phyloP scores from a whole-genome alignment of 2,888 invertebrate genomes.

The Tenthredo livida region DNA sequence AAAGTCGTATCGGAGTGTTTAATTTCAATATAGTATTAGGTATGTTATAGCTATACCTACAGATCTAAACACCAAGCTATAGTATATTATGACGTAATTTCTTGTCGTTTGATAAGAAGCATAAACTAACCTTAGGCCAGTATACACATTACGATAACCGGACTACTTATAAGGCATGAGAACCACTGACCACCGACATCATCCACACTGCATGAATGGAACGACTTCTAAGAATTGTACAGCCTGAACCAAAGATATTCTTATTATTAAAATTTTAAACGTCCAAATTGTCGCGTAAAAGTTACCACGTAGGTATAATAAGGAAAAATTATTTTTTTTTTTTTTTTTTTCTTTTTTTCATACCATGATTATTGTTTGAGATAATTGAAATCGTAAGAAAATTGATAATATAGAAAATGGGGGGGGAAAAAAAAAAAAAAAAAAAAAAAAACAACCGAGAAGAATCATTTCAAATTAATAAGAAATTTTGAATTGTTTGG shows the following conservation, averaged over 20 bases:
- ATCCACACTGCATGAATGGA: conserved; percentile 67
- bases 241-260: conserved; percentile 60
- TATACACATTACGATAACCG: neutral
- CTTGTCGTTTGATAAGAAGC: conserved; percentile 19
- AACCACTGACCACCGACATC: conserved; percentile 66
- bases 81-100: neutral
- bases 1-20: neutral
- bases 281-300: neutral
- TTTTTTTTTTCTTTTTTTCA: neutral
- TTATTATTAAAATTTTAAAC: conserved; percentile 28
- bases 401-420: neutral
- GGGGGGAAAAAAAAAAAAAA: neutral
- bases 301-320: neutral
- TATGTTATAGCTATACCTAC: neutral
- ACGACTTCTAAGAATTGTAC: conserved; percentile 68
- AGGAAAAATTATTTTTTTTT: neutral
- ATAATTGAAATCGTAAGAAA: neutral
- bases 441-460: neutral
- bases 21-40: neutral
- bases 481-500: neutral
- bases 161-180: conserved; percentile 56
- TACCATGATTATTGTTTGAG: neutral
- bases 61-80: neutral
- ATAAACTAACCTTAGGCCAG: conserved; percentile 28
- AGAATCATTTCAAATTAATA: neutral